Evolutionary conservation across 2,888 invertebrate genomes (phyloP), one percentile per base, ranked within the genome.

Genomic region (Chorisops tibialis): DNA sequence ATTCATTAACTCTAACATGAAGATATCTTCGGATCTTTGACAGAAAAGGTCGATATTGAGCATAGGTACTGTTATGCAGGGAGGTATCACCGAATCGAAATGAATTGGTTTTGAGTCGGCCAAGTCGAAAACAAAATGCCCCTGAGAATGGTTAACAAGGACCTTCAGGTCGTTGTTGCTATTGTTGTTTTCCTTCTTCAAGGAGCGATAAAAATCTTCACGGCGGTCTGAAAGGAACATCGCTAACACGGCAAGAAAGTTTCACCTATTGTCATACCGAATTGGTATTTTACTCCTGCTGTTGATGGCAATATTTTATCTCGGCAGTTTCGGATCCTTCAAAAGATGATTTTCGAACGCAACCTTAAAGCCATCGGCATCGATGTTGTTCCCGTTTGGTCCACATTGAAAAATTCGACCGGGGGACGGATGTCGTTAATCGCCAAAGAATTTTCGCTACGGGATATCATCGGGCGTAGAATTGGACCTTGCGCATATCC

Each of bases 171-270:
- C n/a, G 11, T 49, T 30, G 30, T 30, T 30, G 30, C 2, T 2
- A 7, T 30, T 30, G 5, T 30, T 30, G 5, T 9, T 30, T 30
- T 2, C 1, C 30, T 30, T 30, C 38, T 64, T 47, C 18, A 64
- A 62, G 45, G 59, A 52, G 48, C 52, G 64, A 64, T 64, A 64
- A 64, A 48, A 30, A 64, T 64, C 64, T 61, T 64, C 62, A 62
- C 48, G 64, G 64, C 64, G 61, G 64, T 62, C 64, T 41, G 21
- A 39, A n/a, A 59, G 37, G n/a, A 30, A 14, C 38, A 16, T 19
- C 48, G 59, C 38, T 50, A 41, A 30, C 41, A 30, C 22, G 41
- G 9, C 59, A 24, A 60, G 59, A 59, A 64, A 64, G 59, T 64
- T 64, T 49, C 60, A 21, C 56, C 63, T 51, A 50, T 64, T 64